Conservation (phyloP, 2,797 vertebrate species). For the Pteronotus mesoamericanus region DNA sequence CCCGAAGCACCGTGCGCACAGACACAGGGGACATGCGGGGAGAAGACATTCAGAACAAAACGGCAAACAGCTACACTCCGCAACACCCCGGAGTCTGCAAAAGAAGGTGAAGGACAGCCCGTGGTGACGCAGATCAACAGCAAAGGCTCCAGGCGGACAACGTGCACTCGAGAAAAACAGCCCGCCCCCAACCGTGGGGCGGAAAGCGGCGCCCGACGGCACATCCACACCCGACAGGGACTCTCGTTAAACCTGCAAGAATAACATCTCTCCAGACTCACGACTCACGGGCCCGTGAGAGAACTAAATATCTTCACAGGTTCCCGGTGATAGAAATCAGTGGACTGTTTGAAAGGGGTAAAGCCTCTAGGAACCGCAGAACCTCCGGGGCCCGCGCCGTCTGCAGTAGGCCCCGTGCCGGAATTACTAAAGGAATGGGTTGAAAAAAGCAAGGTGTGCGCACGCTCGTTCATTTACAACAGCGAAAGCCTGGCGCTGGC, state of each 20-base stretch:
- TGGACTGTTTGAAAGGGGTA: not conserved
- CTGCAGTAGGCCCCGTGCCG: accelerated
- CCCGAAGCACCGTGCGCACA: not conserved
- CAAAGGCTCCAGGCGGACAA: not conserved
- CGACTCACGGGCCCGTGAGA: accelerated
- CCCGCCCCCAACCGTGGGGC: not conserved
- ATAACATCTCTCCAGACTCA: not conserved
- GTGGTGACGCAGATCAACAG: not conserved
- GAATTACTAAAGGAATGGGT: not conserved
- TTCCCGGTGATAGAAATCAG: not conserved
- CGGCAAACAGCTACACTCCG: not conserved
- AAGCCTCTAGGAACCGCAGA: not conserved
- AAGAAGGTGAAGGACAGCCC: not conserved
- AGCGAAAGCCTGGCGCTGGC: too few relatives aligned
- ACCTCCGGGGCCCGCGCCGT: accelerated
- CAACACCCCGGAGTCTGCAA: not conserved
- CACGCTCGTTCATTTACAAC: too few relatives aligned
- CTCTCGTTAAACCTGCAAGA: not conserved
- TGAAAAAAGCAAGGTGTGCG: not conserved
- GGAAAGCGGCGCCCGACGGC: too few relatives aligned
- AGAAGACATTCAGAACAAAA: not conserved
- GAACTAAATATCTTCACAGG: accelerated
- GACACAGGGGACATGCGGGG: not conserved
- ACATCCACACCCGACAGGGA: too few relatives aligned
- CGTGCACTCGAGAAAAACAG: not conserved